Evolutionary conservation across 2,113 vertebrate genomes (phyloP), one percentile per base, ranked within the genome.

Genomic region (Naja naja): DNA sequence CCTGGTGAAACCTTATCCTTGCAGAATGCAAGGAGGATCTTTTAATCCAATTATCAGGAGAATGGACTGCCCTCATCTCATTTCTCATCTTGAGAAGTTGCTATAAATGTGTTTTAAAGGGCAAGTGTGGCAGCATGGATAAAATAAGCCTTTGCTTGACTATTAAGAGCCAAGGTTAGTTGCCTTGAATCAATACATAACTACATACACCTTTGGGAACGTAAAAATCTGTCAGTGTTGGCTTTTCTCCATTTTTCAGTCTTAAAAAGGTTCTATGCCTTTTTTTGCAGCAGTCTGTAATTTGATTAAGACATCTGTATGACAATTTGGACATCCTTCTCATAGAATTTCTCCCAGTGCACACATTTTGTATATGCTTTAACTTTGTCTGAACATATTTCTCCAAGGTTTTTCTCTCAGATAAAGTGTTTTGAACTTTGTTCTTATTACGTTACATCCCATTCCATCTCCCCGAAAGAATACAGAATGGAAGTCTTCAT

Each of bases 11-110:
- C 95, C 93, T 97, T 96, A 97, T 27, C 95, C 89, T 94, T 96
- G 97, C 96, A 96, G 87, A 95, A 96, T 93, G 92, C 3, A 85
- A 96, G 93, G 95, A 95, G 96, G 90, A 93, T 93, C 93, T 94
- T 96, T 97, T 98, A 98, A 98, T 98, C 96, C 96, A 98, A 97
- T 98, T 98, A 98, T 93, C 93, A 95, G 60, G 97, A 22, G 97
- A 98, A 98, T 97, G 94, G 97, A 97, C 95, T 95, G 95, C 97
- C 96, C 93, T 88, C 22, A 34, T 12, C 89, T 34, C 89, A 6
- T 4, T 34, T 34, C 25, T 10, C 18, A 85, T 96, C 93, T 96
- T 90, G 47, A 6, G 27, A 30, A 23, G 93, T 95, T 45, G 43
- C 8, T 85, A 56, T 89, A 16, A 94, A 95, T 96, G 96, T 97